phyloP scores from a whole-genome alignment of 2,888 invertebrate species.

The Microchrysa polita region DNA sequence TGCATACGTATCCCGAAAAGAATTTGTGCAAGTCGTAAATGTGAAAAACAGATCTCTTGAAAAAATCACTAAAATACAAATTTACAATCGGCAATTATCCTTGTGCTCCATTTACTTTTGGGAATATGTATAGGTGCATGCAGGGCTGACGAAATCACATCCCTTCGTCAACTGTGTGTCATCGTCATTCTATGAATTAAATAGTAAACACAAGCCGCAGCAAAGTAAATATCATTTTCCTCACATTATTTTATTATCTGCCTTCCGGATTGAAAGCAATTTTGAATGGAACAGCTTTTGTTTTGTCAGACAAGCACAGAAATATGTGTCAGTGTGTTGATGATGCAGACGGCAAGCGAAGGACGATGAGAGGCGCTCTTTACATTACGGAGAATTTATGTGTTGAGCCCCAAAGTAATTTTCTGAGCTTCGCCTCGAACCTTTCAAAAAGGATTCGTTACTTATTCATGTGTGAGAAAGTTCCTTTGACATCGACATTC shows the following conservation, averaged over 20 bases:
- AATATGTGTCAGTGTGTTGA: too few relatives aligned
- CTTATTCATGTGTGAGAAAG: conserved; percentile 3
- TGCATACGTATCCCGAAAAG: too few relatives aligned
- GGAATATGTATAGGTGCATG: too few relatives aligned
- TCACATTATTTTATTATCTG: conserved; percentile 11
- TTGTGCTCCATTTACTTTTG: too few relatives aligned
- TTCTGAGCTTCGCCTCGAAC: background rate
- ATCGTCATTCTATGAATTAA: background rate
- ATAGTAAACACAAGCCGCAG: background rate
- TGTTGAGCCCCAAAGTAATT: background rate
- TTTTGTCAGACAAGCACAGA: background rate
- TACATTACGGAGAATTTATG: too few relatives aligned
- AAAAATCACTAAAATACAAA: too few relatives aligned
- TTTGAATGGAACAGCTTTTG: background rate
- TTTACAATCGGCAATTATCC: too few relatives aligned
- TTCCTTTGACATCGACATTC: conserved; percentile 9
- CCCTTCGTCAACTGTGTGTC: background rate
- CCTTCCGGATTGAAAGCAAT: background rate
- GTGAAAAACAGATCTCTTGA: too few relatives aligned
- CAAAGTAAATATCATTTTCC: conserved; percentile 1
- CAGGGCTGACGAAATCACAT: too few relatives aligned
- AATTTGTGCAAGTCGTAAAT: too few relatives aligned
- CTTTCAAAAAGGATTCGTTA: conserved; percentile 6
- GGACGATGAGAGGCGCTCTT: too few relatives aligned
- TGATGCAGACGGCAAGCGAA: too few relatives aligned